Evolutionary conservation across 1,140 invertebrate species (phyloP).

Genomic region (Drosophila novamexicana): DNA sequence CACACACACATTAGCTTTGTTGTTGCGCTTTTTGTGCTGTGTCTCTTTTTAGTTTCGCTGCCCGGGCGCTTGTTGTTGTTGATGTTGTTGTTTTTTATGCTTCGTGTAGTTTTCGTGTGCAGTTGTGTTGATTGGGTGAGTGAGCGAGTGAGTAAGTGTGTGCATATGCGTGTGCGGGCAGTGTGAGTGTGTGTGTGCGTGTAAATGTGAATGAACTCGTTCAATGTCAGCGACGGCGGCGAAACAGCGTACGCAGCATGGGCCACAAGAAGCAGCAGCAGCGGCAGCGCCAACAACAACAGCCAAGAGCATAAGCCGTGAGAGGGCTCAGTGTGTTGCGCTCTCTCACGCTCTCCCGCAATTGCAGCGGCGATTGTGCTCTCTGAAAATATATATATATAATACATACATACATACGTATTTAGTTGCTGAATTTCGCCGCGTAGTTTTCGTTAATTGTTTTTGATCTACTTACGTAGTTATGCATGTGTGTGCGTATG

Average conservation of each 20-base stretch:
- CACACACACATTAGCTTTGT: conserved; percentile 28
- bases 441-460: conserved; percentile 2
- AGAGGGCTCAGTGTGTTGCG: conserved; percentile 24
- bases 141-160: conserved; percentile 22
- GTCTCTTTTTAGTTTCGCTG: conserved; percentile 34
- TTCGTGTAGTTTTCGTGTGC: conserved; percentile 70
- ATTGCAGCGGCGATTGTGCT: conserved; percentile 25
- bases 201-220: conserved; percentile 84
- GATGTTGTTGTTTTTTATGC: conserved; percentile 69
- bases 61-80: conserved; percentile 26
- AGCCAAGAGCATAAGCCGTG: conserved; percentile 48
- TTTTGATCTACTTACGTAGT: conserved; percentile 6
- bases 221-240: conserved; percentile 78
- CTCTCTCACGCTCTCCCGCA: conserved; percentile 24
- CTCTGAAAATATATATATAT: background rate
- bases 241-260: conserved; percentile 69
- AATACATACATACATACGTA: background rate
- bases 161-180: conserved; percentile 39
- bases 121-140: conserved; percentile 26
- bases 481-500: background rate
- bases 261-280: conserved; percentile 48
- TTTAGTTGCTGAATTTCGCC: conserved; percentile 2
- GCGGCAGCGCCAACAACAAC: conserved; percentile 4
- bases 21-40: conserved; percentile 44
- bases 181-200: conserved; percentile 26